These are phyloP conservation scores for Galbula dea DNA, from an alignment of 2,113 vertebrate species.

Conservation along the genomic window DNA sequence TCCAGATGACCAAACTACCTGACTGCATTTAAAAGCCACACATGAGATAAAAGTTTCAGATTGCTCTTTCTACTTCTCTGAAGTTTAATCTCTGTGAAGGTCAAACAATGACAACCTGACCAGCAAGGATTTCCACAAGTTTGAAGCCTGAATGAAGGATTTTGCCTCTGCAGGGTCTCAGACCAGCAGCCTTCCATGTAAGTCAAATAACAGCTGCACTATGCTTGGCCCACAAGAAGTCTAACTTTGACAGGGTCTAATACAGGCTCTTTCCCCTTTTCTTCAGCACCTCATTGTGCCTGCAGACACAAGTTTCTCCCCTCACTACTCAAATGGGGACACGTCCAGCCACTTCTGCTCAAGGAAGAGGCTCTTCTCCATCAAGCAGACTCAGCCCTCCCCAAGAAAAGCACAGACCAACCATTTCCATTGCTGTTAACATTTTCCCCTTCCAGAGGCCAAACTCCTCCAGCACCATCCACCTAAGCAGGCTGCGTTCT, in stretches of 20 bases:
- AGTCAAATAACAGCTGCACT: background rate
- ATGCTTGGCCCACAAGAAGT: background rate
- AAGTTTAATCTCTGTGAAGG: conserved; percentile 33
- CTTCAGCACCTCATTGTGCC: background rate
- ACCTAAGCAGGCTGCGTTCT: background rate
- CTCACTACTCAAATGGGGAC: background rate
- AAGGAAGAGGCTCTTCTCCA: background rate
- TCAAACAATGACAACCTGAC: conserved; percentile 12
- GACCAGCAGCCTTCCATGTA: background rate
- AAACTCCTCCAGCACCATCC: background rate
- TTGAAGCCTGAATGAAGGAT: conserved; percentile 4
- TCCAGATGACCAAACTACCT: conserved; percentile 15
- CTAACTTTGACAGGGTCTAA: background rate
- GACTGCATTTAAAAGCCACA: conserved; percentile 21
- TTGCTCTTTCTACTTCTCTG: conserved; percentile 11
- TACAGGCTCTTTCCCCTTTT: background rate
- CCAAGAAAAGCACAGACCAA: background rate
- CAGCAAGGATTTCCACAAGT: background rate
- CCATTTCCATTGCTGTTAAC: background rate
- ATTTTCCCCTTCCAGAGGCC: background rate
- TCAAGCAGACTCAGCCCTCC: background rate
- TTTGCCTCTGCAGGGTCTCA: conserved; percentile 3
- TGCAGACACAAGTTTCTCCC: background rate
- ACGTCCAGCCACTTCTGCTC: background rate
- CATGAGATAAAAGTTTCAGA: background rate